Percentiles rank a stretch among this genome's conserved stretches.
Conservation (phyloP, 2,797 vertebrate genomes). For the Argentina silus region DNA sequence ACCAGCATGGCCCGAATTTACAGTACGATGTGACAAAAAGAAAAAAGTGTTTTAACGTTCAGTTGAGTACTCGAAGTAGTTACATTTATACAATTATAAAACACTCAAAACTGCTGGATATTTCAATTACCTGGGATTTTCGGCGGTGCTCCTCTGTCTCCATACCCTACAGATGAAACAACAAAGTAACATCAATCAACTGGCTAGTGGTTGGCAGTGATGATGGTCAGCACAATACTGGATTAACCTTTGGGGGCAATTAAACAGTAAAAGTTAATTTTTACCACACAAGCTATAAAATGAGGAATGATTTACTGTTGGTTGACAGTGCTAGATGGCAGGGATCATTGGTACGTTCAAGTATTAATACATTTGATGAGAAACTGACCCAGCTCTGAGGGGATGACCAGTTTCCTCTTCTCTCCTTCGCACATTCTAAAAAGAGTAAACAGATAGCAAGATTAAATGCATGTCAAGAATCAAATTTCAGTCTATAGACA, state of each 20-base stretch:
- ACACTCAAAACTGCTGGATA: neutral
- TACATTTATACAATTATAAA: neutral
- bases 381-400: slow-evolving; percentile 83
- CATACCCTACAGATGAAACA: slow-evolving; percentile 78
- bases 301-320: no score
- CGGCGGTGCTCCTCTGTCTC: slow-evolving; percentile 89
- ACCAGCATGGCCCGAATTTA: no score
- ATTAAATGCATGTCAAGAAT: neutral
- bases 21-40: no score
- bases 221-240: neutral
- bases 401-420: slow-evolving; percentile 92
- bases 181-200: slow-evolving; percentile 7
- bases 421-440: slow-evolving; percentile 91
- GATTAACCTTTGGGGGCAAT: neutral
- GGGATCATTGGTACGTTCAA: neutral
- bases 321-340: neutral
- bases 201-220: neutral
- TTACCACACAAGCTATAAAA: neutral
- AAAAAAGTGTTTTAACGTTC: no score
- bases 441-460: slow-evolving; percentile 17
- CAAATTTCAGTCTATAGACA: neutral
- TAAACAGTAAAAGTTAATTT: neutral
- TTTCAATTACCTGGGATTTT: slow-evolving; percentile 84
- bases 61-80: no score
- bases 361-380: neutral